Base-by-base conservation (phyloP, 2,797 vertebrate genomes). In the Botia almorhae region DNA sequence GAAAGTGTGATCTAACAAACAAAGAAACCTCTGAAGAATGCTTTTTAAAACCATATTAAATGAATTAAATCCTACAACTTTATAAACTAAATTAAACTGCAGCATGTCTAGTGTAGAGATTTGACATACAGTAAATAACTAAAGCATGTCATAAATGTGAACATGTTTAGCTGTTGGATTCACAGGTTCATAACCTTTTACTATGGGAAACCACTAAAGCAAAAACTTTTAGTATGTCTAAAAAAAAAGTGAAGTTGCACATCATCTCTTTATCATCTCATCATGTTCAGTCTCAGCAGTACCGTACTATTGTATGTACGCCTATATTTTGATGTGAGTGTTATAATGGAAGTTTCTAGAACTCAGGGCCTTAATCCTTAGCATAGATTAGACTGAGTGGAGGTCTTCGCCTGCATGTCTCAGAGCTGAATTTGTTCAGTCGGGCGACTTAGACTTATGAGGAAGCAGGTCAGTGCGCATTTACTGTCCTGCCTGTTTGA, bases 391-490 rank as follows among this genome's bases (percentile, higher is more conserved):
- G 73, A 67, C 63, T 61, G 74, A 76, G 51, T 61, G 72, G 48
- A 77, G 65, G 74, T 53, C 46, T 55, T 64, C 17, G 21, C 48
- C 36, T 77, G 7, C 46, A 70, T 82, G 74, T 67, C 80, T 81
- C 43, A 51, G 63, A 69, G 73, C 50, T 70, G 48, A 76, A 82
- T 82, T 82, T 82, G 48, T 74, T 36, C 23, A 56, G 68, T 73
- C 69, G 58, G 50, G 16, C 67, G 48, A 65, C 69, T 78, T 77
- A 48, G 69, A 78, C 55, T 82, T 72, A n/a, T 64, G 53, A 80
- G 61, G 69, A 82, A 82, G 69, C 81, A 78, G 75, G 81, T 82
- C 81, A 82, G 50, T 53, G 68, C 69, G 53, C 75, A 67, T 78
- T 74, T 50, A 67, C 50, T 16, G 36, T 50, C 26, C 39, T 72